Evolutionary conservation across 2,888 invertebrate species (phyloP), one percentile per base, ranked within the genome.

Genomic region (Habrosyne pyritoides): DNA sequence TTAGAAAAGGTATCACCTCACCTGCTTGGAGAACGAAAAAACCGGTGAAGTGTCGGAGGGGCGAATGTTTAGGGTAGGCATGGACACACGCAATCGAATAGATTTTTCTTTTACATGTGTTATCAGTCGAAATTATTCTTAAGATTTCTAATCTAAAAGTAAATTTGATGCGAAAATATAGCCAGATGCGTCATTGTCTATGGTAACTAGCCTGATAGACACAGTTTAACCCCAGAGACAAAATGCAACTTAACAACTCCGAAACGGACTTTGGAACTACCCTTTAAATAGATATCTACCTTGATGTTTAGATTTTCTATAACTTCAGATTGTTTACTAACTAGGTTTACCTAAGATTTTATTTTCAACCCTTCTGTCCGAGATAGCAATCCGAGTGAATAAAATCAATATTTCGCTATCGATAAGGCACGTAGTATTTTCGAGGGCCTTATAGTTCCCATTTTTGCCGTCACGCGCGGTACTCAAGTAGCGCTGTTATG

Each of bases 361-460:
- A 42, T 21, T 18, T 30, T 30, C 52, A 52, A 54, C 52, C 47
- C 52, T 61, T 60, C 63, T 42, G 8, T 8, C 42, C 42, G 42
- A 42, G 42, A 42, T 42, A 18, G 42, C 42, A 42, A 42, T 42
- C 42, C 7, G 18, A 42, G 14, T 5, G 18, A 60, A 52, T 57
- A 56, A 58, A 59, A 67, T 69, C 69, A 64, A 75, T 75, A 67
- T 61, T 67, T 60, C 59, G 74, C 76, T 76, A 73, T 71, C 59
- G 89, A 89, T 90, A 90, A 71, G 75, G 78, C 90, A 90, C 89
- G 90, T 64, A 75, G 67, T 61, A 57, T 60, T 67, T 66, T 68
- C 54, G 76, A 69, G 77, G 76, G 66, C 69, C 71, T 69, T 73
- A 74, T 77, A 79, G 73, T 80, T 79, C 72, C 71, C 75, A 81